These are phyloP conservation scores for Reinhardtius hippoglossoides DNA, from an alignment of 2,113 vertebrate species.

Conservation along the genomic window DNA sequence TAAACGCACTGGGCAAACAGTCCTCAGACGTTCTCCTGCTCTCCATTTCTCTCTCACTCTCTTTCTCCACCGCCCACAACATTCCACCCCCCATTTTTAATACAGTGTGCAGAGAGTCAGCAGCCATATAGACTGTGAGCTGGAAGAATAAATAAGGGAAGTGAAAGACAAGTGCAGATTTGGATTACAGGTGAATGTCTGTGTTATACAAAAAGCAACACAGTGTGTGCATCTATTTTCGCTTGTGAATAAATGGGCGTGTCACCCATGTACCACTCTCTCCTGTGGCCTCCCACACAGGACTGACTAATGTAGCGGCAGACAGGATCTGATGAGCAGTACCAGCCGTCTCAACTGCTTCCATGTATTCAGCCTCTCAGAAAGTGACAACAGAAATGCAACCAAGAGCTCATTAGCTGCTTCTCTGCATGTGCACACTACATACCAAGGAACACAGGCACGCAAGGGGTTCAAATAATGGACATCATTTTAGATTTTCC, in stretches of 20 bases:
- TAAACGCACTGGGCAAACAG: conserved; percentile 92
- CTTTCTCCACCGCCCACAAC: conserved; percentile 41
- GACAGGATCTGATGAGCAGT: conserved; percentile 45
- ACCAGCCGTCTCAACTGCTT: conserved; percentile 36
- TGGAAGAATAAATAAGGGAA: conserved; percentile 66
- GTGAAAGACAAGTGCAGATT: conserved; percentile 46
- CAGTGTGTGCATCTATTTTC: conserved; percentile 17
- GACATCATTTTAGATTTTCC: conserved; percentile 80
- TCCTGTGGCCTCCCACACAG: conserved; percentile 36
- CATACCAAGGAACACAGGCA: conserved; percentile 46
- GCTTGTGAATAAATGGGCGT: conserved; percentile 47
- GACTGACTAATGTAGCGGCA: conserved; percentile 34
- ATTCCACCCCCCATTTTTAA: conserved; percentile 68
- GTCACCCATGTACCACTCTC: conserved; percentile 11
- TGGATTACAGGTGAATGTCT: conserved; percentile 25
- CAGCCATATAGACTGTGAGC: conserved; percentile 68
- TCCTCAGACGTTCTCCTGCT: conserved; percentile 76
- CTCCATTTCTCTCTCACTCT: conserved; percentile 73
- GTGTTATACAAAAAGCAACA: conserved; percentile 32
- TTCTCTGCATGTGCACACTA: conserved; percentile 11
- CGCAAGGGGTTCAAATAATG: conserved; percentile 88
- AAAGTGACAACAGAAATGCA: conserved; percentile 50
- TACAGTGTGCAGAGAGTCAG: conserved; percentile 73
- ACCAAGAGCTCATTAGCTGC: conserved; percentile 59
- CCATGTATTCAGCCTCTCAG: conserved; percentile 35